Percentiles rank a stretch among this genome's conserved stretches.
Evolutionary conservation across 1,140 invertebrate species (phyloP).

Genomic region (Drosophila bipectinata): DNA sequence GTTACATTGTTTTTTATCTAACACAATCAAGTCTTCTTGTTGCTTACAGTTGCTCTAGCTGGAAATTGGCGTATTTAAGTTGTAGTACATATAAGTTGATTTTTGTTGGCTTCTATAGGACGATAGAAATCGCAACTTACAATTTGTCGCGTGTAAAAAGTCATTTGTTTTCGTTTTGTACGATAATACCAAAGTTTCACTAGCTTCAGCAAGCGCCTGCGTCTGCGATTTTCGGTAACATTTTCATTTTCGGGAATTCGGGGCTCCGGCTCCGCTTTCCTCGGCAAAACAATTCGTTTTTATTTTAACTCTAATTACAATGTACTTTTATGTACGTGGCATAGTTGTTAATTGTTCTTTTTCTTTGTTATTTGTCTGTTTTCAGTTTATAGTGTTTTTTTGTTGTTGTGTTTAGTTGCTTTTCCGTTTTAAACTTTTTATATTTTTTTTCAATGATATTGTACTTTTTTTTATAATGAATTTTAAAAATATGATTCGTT

Average conservation of each 20-base stretch:
- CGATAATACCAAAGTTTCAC: constrained; percentile 59
- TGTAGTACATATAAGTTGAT: constrained; percentile 15
- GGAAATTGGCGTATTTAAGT: constrained; percentile 57
- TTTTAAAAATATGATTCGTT: constrained; percentile 62
- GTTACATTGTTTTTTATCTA: constrained; percentile 30
- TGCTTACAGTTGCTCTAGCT: constrained; percentile 64
- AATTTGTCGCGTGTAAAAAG: constrained; percentile 57
- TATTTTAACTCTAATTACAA: constrained; percentile 36
- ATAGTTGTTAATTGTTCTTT: constrained; percentile 43
- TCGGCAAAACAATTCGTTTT: constrained; percentile 33
- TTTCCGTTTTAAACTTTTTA: constrained; percentile 32
- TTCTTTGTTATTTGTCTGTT: constrained; percentile 36
- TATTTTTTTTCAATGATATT: constrained; percentile 27
- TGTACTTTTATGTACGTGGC: constrained; percentile 48
- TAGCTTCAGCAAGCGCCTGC: constrained; percentile 59
- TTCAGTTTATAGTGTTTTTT: constrained; percentile 25
- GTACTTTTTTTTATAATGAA: constrained; percentile 37
- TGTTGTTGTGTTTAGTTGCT: constrained; percentile 18
- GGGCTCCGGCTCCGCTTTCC: constrained; percentile 25
- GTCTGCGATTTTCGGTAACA: constrained; percentile 50
- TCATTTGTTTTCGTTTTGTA: constrained; percentile 69
- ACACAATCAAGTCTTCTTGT: constrained; percentile 70
- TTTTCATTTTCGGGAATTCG: constrained; percentile 17
- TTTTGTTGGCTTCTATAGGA: constrained; percentile 22
- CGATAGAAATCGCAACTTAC: constrained; percentile 45